These are phyloP conservation scores for Archivesica marissinica DNA, from an alignment of 1,140 invertebrate species.

Conservation along the genomic window DNA sequence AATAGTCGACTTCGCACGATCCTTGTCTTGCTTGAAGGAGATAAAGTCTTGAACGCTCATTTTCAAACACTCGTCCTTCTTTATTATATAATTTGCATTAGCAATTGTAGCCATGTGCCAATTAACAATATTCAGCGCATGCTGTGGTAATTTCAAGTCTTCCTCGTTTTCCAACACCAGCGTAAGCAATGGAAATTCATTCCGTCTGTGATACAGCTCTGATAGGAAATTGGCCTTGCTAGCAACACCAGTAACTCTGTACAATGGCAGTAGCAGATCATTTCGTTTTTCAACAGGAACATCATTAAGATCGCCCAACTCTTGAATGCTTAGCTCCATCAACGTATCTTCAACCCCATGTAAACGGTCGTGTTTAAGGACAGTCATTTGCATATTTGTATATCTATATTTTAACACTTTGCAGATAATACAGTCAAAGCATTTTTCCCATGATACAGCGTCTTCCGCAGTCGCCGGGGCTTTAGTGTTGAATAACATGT, in stretches of 20 bases:
- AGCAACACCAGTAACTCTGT: neutral
- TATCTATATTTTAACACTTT: neutral
- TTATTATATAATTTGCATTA: constrained; percentile 41
- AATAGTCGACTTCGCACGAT: neutral
- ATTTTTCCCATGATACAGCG: neutral
- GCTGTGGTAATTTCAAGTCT: constrained; percentile 9
- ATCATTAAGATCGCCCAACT: neutral
- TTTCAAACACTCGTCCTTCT: neutral
- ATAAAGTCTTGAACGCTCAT: constrained; percentile 40
- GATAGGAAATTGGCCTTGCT: neutral
- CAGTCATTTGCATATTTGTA: neutral
- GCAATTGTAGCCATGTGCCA: constrained; percentile 36
- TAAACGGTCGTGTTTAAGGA: neutral
- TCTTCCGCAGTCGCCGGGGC: neutral
- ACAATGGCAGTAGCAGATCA: neutral
- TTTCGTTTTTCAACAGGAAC: neutral
- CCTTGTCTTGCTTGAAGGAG: constrained; percentile 3
- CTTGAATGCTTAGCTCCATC: neutral
- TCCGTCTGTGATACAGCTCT: neutral
- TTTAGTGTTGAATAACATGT: neutral
- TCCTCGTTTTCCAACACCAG: neutral
- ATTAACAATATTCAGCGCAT: constrained; percentile 18
- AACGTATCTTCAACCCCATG: neutral
- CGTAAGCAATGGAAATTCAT: constrained; percentile 10
- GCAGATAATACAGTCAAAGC: neutral